Evolutionary conservation across 2,797 vertebrate genomes (phyloP), one percentile per base, ranked within the genome.

Genomic region (Cetoscarus ocellatus): DNA sequence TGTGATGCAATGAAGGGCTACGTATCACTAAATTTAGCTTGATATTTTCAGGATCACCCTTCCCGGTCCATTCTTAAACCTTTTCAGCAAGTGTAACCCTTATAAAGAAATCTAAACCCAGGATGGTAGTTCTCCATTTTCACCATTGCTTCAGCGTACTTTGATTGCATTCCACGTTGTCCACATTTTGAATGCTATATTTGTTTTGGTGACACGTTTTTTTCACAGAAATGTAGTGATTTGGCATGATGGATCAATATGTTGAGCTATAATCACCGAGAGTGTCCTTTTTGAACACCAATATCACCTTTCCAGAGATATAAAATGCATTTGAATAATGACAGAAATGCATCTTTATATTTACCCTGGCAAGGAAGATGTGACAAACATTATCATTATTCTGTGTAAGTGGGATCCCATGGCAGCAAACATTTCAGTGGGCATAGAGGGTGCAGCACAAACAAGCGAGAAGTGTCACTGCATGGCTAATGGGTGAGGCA

Each of bases 361-460:
- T 82, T 85, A 65, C 65, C 57, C 67, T 60, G 1, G 61, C 40
- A 42, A 63, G 49, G 35, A 53, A 61, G 48, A 58, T 65, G 67
- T 66, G 61, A 75, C 65, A 72, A 63, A 73, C 65, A 55, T 54
- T 48, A 67, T 75, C 54, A 74, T 84, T 80, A 74, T 80, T 82
- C 58, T 51, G 50, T 36, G n/a, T 65, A 51, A 67, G 73, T 53
- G 19, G 52, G 18, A 76, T 67, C 67, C 36, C 60, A 19, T 64
- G 52, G 65, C 64, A 61, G 51, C 19, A 62, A 71, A 59, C 49
- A 62, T 6, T 60, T 68, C 48, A 34, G 53, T 7, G 5, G 63
- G 65, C 55, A 47, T 3, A 40, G 27, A 70, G 47, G 71, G 27
- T 70, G 71, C 60, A 17, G 61, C 52, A 82, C 55, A 73, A 73